Evolutionary conservation across 2,113 vertebrate species (phyloP), one percentile per base, ranked within the genome.

Genomic region (Pimephales promelas): DNA sequence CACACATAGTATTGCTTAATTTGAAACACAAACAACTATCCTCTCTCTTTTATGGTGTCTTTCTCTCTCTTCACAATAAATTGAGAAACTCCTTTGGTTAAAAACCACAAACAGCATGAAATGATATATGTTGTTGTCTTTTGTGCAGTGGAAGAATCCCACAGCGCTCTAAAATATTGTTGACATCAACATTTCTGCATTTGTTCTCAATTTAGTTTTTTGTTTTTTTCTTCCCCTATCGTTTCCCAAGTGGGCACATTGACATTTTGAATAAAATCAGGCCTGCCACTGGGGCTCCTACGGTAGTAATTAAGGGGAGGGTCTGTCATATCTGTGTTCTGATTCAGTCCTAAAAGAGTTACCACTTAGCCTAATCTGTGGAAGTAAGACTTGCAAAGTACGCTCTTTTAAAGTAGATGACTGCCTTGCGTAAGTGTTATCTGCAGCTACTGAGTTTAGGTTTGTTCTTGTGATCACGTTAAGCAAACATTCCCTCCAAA

Each of bases 181-280:
- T 87, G 84, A 88, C 91, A 87, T 90, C 83, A 64, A 89, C 90
- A 87, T 79, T 89, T 91, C 87, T 90, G 78, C 68, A 82, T 87
- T 90, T 86, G 86, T 89, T 89, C 75, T 75, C 83, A 43, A 24
- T 73, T 79, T 61, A 88, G 43, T 86, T 77, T 83, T n/a, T 83
- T 83, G 66, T 86, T 71, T 64, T 72, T 26, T 59, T 59, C 47
- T 45, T 26, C 61, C 3, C 24, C 31, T 49, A 22, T 31, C 49
- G 1, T 66, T 77, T 73, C 89, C 91, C 90, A 71, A 47, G 86
- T 83, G 91, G 85, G 34, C 59, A 36, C 5, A 76, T 82, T 91
- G 90, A 85, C 89, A 92, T 91, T 91, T 92, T 81, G 80, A 84
- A 85, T 49, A 76, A 84, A 82, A 88, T 81, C 79, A 83, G 64